Evolutionary conservation across 2,113 vertebrate genomes (phyloP), one percentile per base, ranked within the genome.

Genomic region (Antechinus flavipes): DNA sequence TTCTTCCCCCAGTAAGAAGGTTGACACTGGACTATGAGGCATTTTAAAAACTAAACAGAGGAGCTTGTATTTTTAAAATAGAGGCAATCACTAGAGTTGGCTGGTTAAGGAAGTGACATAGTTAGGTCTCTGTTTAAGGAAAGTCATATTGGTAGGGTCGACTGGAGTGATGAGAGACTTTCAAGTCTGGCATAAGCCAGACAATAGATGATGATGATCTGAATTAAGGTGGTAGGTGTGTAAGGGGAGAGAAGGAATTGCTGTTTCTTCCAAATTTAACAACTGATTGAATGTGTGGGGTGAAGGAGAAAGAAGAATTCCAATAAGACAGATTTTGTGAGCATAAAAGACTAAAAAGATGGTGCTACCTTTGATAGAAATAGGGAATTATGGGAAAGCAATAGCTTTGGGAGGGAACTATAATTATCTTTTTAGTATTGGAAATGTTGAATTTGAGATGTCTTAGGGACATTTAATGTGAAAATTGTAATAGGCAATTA

Each of bases 281-380:
- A 52, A 84, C 42, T 96, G 68, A 94, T 55, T n/a, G 89, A n/a
- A 47, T 90, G 0, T 53, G 22, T 50, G 25, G 14, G 8, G 14
- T 91, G 1, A 93, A 27, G 91, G n/a, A 94, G 61, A 12, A 1
- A 24, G 53, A 35, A 89, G 27, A 84, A 9, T 89, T 54, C 42
- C 90, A 12, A 16, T 90, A 95, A 47, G 89, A 50, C 90, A 47
- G 94, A 94, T 52, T 5, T 76, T 95, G 92, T 91, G 52, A 90
- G 6, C 8, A 50, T 94, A 35, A 93, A 46, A 91, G 94, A 50
- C 19, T 89, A n/a, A 49, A 91, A 89, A 56, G 27, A 54, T 68
- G 50, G 23, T 93, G 50, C 54, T 56, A 2, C 58, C 54, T 24
- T 94, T 16, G 58, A 54, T 7, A 84, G 61, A 90, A 12, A 92